phyloP scores from a whole-genome alignment of 2,113 vertebrate species.

The Cyprinus carpio region DNA sequence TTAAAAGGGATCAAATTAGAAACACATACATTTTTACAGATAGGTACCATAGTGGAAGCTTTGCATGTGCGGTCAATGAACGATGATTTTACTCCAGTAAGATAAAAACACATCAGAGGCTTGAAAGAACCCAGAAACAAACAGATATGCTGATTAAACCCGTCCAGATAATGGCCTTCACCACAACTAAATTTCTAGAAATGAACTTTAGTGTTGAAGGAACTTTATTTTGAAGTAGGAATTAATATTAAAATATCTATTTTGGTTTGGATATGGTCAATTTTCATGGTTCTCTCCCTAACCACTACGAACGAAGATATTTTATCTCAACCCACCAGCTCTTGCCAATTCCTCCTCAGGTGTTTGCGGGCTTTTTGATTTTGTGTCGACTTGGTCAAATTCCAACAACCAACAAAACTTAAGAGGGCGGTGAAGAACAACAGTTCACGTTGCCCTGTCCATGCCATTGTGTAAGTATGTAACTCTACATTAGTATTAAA shows the following conservation, averaged over 20 bases:
- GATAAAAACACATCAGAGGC: too few species aligned
- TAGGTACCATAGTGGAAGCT: too few species aligned
- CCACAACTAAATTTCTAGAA: neutral
- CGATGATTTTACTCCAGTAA: neutral
- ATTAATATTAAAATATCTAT: neutral
- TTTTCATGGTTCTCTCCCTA: neutral
- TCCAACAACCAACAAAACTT: neutral
- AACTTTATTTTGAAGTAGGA: neutral
- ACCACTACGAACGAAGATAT: neutral
- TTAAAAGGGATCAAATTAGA: neutral
- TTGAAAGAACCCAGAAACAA: neutral
- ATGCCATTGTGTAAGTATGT: conserved; percentile 34
- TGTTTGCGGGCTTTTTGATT: conserved; percentile 44
- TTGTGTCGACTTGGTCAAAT: neutral
- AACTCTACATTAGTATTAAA: neutral
- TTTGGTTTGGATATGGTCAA: neutral
- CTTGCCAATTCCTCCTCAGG: fast-evolving
- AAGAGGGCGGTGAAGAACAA: neutral
- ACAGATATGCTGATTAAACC: neutral
- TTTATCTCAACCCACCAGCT: neutral
- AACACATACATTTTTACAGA: neutral
- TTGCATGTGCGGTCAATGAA: neutral
- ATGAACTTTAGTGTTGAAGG: neutral
- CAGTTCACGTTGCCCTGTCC: neutral
- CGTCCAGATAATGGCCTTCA: neutral